A percentile compares a stretch with the other conserved stretches of the same genome.
These are phyloP conservation scores for Smittia aterrima DNA, from an alignment of 2,888 invertebrate species.

Conservation along the genomic window DNA sequence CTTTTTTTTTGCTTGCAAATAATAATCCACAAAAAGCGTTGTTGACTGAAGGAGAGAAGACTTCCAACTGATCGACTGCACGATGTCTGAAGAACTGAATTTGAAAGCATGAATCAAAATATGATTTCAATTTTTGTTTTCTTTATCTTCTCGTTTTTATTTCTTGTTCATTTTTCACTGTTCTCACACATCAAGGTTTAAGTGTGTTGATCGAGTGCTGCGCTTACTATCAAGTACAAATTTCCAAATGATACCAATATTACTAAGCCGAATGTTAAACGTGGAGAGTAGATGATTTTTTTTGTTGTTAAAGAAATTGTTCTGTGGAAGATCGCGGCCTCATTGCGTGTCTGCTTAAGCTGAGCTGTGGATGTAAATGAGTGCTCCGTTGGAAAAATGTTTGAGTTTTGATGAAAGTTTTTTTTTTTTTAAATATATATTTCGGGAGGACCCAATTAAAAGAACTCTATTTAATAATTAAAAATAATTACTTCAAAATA, in stretches of 20 bases:
- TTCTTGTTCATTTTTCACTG: slow-evolving; percentile 17
- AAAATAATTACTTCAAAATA: too few relatives aligned
- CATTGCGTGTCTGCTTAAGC: slow-evolving; percentile 26
- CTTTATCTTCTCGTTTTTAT: slow-evolving; percentile 31
- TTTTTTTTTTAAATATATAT: neutral
- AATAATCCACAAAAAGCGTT: slow-evolving; percentile 17
- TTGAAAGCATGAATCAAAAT: slow-evolving; percentile 37
- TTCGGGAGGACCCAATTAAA: too few relatives aligned
- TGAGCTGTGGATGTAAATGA: slow-evolving; percentile 21
- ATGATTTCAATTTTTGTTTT: slow-evolving; percentile 40
- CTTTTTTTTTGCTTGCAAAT: neutral
- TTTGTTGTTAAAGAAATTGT: neutral
- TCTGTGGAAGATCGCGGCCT: neutral
- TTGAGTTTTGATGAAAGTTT: neutral
- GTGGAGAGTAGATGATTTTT: neutral
- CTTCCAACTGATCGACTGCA: slow-evolving; percentile 39
- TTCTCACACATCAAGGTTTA: slow-evolving; percentile 27
- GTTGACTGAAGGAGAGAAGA: slow-evolving; percentile 19
- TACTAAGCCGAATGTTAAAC: neutral
- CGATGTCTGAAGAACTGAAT: slow-evolving; percentile 36
- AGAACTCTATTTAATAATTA: too few relatives aligned
- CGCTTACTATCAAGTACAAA: neutral
- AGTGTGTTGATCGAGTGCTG: slow-evolving; percentile 29
- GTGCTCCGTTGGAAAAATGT: neutral
- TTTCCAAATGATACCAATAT: slow-evolving; percentile 33